Evolutionary conservation across 37 sponge, comb jelly and placozoan genomes (phyloP).

Genomic region (Haliclona indistincta): DNA sequence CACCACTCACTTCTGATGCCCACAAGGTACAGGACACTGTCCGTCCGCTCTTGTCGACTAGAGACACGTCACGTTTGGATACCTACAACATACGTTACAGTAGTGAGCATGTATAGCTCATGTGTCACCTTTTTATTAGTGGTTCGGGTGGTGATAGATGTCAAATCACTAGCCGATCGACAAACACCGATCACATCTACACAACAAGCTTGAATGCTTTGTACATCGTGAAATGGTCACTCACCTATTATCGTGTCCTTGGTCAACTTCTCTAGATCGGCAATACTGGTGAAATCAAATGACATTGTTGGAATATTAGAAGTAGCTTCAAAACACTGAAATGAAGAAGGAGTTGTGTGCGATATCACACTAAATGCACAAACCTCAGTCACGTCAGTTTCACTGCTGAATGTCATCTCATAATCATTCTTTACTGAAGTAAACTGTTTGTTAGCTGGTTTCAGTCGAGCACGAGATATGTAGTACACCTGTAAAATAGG

Average conservation of each 20-base stretch:
- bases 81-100: conserved; percentile 21
- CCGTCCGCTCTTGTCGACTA: conserved; percentile 75
- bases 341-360: neutral
- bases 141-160: conserved; percentile 50
- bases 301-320: conserved; percentile 58
- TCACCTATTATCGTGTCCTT: conserved; percentile 72
- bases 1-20: conserved; percentile 55
- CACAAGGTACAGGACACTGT: conserved; percentile 76
- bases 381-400: conserved; percentile 78
- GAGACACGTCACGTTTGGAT: conserved; percentile 75
- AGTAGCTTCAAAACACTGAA: conserved; percentile 57
- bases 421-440: conserved; percentile 89
- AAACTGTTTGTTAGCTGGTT: conserved; percentile 88
- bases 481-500: conserved; percentile 61
- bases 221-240: neutral
- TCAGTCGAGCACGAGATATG: conserved; percentile 69
- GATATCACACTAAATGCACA: neutral
- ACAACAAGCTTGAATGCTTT: neutral
- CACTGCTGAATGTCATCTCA: conserved; percentile 72
- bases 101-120: too few species aligned
- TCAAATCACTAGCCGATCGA: conserved; percentile 51
- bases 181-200: conserved; percentile 89
- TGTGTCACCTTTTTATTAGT: conserved; percentile 39
- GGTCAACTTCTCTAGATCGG: conserved; percentile 52
- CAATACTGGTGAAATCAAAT: conserved; percentile 67